Base-by-base conservation (phyloP, 2,113 vertebrate species). In the Cochlearius cochlearius region DNA sequence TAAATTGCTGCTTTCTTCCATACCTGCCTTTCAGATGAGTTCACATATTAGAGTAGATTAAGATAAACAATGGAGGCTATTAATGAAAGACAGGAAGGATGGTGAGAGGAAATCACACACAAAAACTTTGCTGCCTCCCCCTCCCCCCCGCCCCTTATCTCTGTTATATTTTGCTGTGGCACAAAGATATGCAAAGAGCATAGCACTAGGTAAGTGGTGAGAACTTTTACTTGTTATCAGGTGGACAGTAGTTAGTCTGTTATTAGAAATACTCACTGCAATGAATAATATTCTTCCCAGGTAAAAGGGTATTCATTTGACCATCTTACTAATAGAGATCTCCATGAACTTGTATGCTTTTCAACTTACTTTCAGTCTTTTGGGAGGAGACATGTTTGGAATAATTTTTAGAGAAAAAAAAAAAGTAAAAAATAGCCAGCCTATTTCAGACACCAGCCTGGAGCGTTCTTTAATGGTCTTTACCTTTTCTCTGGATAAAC, bases 1-100 rank as follows among this genome's bases (percentile, higher is more conserved):
- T 80, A 83, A 94, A 94, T 92, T 85, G 68, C 62, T 71, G 71
- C 55, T 92, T 88, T 94, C 86, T 91, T 78, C 59, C 66, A 21
- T 95, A 92, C 55, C 77, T 95, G 58, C 87, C n/a, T 94, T 88
- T 83, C 71, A 80, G 77, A 94, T 56, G 71, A 86, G 34, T 86
- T 94, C 74, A 60, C 5, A 0, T 83, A 68, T 67, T 85, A 79
- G 38, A 79, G 58, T 63, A 94, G 91, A 91, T 91, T 63, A 91
- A 91, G 63, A 45, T 78, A 83, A 91, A 90, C 74, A 95, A 60
- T 87, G 80, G 71, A 50, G 39, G 47, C 63, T 82, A 18, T 90
- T 92, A 96, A 91, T 79, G 74, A 73, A 53, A 82, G 77, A 59
- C 50, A 77, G 92, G 84, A 88, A 94, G 41, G 58, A 78, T 23